Conservation (phyloP, 2,888 invertebrate species). For the Acholoe squamosa region DNA sequence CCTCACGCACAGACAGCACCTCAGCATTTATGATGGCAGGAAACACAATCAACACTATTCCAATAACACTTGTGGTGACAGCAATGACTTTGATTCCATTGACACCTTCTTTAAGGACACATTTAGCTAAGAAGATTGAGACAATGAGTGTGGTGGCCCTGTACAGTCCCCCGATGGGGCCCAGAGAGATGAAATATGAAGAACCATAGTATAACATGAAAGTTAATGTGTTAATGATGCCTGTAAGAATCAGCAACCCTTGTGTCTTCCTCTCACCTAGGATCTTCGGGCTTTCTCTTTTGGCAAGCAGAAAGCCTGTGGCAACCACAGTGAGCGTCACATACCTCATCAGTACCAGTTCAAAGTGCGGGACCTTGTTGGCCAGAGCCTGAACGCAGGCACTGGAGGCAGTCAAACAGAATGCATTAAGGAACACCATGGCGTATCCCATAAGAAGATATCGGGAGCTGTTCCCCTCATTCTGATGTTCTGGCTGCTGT, state of each 20-base stretch:
- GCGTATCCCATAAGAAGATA: background rate
- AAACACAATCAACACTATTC: background rate
- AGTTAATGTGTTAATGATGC: slow-evolving; percentile 27
- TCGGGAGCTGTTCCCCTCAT: background rate
- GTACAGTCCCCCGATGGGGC: slow-evolving; percentile 21
- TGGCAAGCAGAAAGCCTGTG: background rate
- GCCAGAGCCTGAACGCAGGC: slow-evolving; percentile 29
- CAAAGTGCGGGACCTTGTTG: slow-evolving; percentile 51
- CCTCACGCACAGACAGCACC: background rate
- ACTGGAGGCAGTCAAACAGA: slow-evolving; percentile 43
- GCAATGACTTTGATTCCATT: background rate
- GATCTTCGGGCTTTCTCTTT: background rate
- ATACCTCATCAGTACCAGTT: slow-evolving; percentile 26
- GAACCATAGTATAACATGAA: slow-evolving; percentile 34
- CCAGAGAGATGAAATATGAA: slow-evolving; percentile 28
- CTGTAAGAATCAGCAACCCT: background rate
- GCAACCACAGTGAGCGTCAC: background rate
- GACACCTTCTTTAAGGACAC: background rate
- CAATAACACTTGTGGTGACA: background rate
- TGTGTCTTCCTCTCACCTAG: background rate
- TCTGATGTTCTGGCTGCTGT: background rate
- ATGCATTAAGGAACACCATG: slow-evolving; percentile 20
- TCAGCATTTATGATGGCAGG: slow-evolving; percentile 25
- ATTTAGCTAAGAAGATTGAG: background rate
- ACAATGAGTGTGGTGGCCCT: slow-evolving; percentile 33